These are phyloP conservation scores for Thymelicus sylvestris DNA, from an alignment of 2,888 invertebrate genomes.

Conservation along the genomic window DNA sequence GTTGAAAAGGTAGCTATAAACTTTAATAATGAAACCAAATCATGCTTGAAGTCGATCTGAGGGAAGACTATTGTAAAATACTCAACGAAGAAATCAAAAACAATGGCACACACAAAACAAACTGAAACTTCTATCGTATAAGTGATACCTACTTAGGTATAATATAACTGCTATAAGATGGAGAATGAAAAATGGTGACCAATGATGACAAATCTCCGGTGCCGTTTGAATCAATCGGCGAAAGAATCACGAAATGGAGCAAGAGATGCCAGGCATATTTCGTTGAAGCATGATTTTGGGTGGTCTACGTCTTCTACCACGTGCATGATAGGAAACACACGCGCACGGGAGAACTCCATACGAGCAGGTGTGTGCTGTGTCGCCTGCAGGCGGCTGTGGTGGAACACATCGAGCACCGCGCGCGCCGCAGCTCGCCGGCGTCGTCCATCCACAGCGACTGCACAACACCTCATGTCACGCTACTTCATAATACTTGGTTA, in stretches of 20 bases:
- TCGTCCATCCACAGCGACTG: constrained; percentile 87
- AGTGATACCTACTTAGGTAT: neutral
- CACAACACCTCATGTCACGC: constrained; percentile 47
- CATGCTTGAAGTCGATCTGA: constrained; percentile 8
- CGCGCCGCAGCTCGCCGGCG: constrained; percentile 50
- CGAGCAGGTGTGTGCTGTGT: constrained; percentile 71
- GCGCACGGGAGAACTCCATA: constrained; percentile 57
- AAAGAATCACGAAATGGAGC: neutral
- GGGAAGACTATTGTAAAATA: constrained; percentile 7
- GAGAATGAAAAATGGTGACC: constrained; percentile 9
- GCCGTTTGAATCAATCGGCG: constrained; percentile 10
- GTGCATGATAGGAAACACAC: constrained; percentile 49
- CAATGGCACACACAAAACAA: constrained; percentile 11
- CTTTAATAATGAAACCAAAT: constrained; percentile 19
- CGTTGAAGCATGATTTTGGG: constrained; percentile 1
- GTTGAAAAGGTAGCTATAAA: constrained; percentile 21
- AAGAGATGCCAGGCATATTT: neutral
- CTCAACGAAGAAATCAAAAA: constrained; percentile 16
- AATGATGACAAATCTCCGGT: constrained; percentile 3
- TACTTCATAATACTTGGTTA: neutral
- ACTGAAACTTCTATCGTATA: constrained; percentile 13
- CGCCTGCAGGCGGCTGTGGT: constrained; percentile 66
- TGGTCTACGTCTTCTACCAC: constrained; percentile 32
- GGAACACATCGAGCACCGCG: constrained; percentile 59
- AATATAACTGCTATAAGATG: constrained; percentile 4